Evolutionary conservation across 2,113 vertebrate species (phyloP).

Genomic region (Uropsilus gracilis): DNA sequence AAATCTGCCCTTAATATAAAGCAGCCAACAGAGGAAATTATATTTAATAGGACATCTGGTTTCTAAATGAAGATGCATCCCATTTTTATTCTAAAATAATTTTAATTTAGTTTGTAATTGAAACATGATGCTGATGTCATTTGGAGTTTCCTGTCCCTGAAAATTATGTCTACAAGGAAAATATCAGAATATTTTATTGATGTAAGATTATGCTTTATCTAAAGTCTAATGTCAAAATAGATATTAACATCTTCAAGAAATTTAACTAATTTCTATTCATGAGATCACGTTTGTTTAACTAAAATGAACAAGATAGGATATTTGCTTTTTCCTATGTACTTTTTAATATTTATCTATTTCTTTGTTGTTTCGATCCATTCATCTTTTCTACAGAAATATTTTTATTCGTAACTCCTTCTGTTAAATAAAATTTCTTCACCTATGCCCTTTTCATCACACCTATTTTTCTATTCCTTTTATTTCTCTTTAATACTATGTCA

Average conservation of each 20-base stretch:
- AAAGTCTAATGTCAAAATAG: background rate
- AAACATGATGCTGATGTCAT: slow-evolving; percentile 72
- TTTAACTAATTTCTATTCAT: slow-evolving; percentile 44
- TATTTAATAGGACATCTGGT: slow-evolving; percentile 78
- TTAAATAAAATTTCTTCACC: background rate
- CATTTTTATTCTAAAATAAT: slow-evolving; percentile 76
- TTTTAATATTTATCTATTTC: slow-evolving; percentile 26
- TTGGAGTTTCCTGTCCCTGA: slow-evolving; percentile 70
- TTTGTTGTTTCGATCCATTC: slow-evolving; percentile 4
- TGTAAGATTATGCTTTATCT: slow-evolving; percentile 39
- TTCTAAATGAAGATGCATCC: slow-evolving; percentile 71
- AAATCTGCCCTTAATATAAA: slow-evolving; percentile 70
- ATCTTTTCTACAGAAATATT: slow-evolving; percentile 25
- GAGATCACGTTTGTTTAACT: slow-evolving; percentile 48
- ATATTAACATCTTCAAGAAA: slow-evolving; percentile 29
- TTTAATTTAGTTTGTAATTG: slow-evolving; percentile 72
- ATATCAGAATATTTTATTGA: slow-evolving; percentile 32
- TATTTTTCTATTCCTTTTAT: background rate
- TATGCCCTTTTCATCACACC: background rate
- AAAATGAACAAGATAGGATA: background rate
- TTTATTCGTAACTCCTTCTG: background rate
- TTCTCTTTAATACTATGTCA: background rate
- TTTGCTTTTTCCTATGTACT: background rate
- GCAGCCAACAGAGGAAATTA: slow-evolving; percentile 74
- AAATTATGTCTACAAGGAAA: slow-evolving; percentile 54